A percentile compares a stretch with the other conserved stretches of the same genome.
Evolutionary conservation across 2,888 invertebrate genomes (phyloP).

Genomic region (Pristionchus arcanus): DNA sequence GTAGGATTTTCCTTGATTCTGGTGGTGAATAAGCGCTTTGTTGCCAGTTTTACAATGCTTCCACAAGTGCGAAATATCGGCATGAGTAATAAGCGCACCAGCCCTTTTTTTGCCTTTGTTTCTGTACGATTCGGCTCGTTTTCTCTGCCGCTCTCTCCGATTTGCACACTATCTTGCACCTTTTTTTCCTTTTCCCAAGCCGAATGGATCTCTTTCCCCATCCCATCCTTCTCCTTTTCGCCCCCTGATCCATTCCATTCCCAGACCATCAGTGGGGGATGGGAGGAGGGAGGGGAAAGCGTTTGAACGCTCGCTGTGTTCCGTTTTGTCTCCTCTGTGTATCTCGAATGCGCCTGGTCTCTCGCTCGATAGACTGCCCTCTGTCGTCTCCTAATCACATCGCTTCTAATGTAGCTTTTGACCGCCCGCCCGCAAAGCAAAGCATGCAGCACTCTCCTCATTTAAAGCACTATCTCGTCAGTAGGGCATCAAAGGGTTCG

Average conservation of each 20-base stretch:
- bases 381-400: conserved; percentile 20
- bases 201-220: not conserved
- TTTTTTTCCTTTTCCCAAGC: not conserved
- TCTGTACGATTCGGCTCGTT: conserved; percentile 15
- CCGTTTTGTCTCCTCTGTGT: no score
- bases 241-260: conserved; percentile 42
- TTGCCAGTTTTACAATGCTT: not conserved
- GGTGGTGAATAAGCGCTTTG: not conserved
- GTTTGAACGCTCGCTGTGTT: not conserved
- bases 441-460: not conserved
- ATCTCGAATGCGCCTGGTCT: not conserved
- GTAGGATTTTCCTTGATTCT: not conserved
- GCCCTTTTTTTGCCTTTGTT: conserved; percentile 31
- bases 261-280: conserved; percentile 19
- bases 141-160: conserved; percentile 7
- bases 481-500: no score
- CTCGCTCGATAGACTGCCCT: not conserved
- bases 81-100: not conserved
- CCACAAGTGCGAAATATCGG: not conserved
- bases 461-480: not conserved
- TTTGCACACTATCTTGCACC: not conserved
- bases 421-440: not conserved
- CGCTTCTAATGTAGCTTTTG: conserved; percentile 8
- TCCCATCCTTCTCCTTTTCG: not conserved
- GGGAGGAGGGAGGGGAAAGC: not conserved